A percentile compares a stretch with the other conserved stretches of the same genome.
phyloP scores from a whole-genome alignment of 2,888 invertebrate genomes.

The Nesidiocoris tenuis region DNA sequence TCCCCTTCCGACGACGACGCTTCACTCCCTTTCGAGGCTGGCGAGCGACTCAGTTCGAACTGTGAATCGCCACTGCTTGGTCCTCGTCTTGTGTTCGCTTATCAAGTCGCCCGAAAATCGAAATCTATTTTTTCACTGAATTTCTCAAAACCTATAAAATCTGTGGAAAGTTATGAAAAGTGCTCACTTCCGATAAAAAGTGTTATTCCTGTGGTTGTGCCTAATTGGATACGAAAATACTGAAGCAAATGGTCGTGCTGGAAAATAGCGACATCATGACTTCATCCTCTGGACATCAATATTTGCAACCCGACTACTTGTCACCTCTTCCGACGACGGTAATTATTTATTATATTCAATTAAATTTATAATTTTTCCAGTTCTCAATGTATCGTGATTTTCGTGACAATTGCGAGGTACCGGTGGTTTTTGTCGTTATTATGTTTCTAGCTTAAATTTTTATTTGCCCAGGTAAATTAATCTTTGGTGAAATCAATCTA shows the following conservation, averaged over 20 bases:
- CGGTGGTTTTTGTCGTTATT: no score
- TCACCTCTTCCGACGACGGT: conserved; percentile 92
- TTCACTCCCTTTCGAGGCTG: background rate
- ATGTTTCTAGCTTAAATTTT: no score
- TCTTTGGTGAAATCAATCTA: no score
- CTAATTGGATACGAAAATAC: conserved; percentile 8
- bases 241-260: conserved; percentile 43
- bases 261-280: conserved; percentile 63
- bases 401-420: no score
- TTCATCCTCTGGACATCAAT: conserved; percentile 85
- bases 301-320: conserved; percentile 92
- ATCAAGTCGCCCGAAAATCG: background rate
- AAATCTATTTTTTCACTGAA: background rate
- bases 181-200: conserved; percentile 1
- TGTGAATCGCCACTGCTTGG: background rate
- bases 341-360: conserved; percentile 58
- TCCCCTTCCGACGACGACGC: conserved; percentile 2
- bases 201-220: conserved; percentile 18
- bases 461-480: no score
- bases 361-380: no score
- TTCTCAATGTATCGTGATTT: no score
- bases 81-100: background rate
- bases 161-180: conserved; percentile 20
- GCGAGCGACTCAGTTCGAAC: background rate
- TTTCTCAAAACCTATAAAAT: background rate